Evolutionary conservation across 30 jellyfish, hydroid and myxozoan genomes (phyloP), one percentile per base, ranked within the genome.

Genomic region (Clytia hemisphaerica): DNA sequence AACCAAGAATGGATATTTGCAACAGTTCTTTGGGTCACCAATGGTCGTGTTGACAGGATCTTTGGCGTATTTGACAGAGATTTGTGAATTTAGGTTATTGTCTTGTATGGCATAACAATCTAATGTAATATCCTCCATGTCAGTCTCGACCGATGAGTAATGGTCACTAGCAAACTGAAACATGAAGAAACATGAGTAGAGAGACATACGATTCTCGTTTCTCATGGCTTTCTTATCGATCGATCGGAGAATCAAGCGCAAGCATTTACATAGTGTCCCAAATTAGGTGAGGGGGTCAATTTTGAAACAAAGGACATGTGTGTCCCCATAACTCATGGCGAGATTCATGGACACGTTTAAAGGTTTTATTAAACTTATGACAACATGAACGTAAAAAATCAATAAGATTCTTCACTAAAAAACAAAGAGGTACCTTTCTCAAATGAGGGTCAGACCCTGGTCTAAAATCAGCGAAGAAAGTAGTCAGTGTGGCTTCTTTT

Each of bases 391-490:
- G n/a, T n/a, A n/a, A n/a, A n/a, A n/a, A n/a, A n/a, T n/a, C n/a
- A n/a, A n/a, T n/a, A n/a, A n/a, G n/a, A n/a, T n/a, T n/a, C n/a
- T n/a, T n/a, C n/a, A n/a, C n/a, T n/a, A n/a, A 2, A 61, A 61
- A 21, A 2, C 33, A 6, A 6, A 16, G 32, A 36, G 55, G 26
- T 59, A 76, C 88, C 57, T 32, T 61, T 49, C 32, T 30, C 24
- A 76, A 38, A 14, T 12, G 3, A 15, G 80, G 55, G 64, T 76
- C 80, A 47, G 88, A 74, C 35, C 6, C 48, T 5, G 66, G 1
- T 40, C 84, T 24, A 46, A 45, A 88, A 59, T 88, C 94, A 32
- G 93, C 93, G 65, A 73, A 75, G 46, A 62, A 76, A 4, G 67
- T 85, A n/a, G 16, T 67, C 27, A 79, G 45, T 12, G 84, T 22